Base-by-base conservation (phyloP, 2,888 invertebrate species). In the Elgonia sp. region DNA sequence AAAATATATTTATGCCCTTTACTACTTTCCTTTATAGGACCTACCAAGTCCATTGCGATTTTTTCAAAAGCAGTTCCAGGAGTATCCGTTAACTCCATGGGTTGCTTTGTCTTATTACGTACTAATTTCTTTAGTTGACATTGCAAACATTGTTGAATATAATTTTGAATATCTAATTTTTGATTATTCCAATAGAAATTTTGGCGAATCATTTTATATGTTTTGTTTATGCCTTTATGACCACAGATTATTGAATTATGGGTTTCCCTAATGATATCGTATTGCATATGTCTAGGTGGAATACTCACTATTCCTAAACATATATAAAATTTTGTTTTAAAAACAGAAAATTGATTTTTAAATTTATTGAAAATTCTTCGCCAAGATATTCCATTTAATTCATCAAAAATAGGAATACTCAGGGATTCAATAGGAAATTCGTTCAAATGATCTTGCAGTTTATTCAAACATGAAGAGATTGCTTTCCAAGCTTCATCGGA, bases 281-380 rank as follows among this genome's bases (percentile, higher is more conserved):
- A 39, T 7, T 29, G 29, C 5, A 29, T 3, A 5, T 29, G 29
- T 3, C 29, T 1, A 5, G 29, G 29, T 1, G 29, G 29, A n/a
- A n/a, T n/a, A n/a, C n/a, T 42, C 29, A 70, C 70, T 29, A 70
- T 70, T 29, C 53, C 70, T 20, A 53, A 37, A 37, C 70, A 70
- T 37, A 70, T n/a, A n/a, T 29, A 50, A 9, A 70, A 29, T 53
- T 21, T 70, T n/a, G 18, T 53, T 5, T 50, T n/a, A 1, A 10
- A 5, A 37, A 53, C 53, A n/a, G 3, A 16, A 37, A 53, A 53
- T 37, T 18, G 16, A 2, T 37, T n/a, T 53, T 53, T 70, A 6
- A 70, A 37, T 70, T 29, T 70, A 3, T n/a, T 37, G 9, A 37
- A n/a, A 7, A 70, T 70, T 14, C 53, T 9, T 53, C 21, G 29